Percentiles rank a stretch among this genome's conserved stretches.
Evolutionary conservation across 2,888 invertebrate species (phyloP).

Genomic region (Eugnorisma glareosa): DNA sequence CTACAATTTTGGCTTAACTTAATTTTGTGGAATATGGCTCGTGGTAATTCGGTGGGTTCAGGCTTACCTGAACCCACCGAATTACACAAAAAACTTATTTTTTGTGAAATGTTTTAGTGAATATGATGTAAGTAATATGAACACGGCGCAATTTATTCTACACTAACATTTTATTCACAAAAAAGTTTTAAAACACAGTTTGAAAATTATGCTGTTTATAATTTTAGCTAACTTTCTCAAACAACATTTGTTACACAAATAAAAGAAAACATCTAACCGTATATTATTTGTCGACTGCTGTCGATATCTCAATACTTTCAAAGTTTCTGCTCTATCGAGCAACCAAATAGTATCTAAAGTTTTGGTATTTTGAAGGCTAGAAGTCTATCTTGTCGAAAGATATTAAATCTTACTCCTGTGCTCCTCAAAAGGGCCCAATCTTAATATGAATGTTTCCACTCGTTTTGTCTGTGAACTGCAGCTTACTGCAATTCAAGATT

Average conservation of each 20-base stretch:
- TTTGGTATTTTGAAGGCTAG: neutral
- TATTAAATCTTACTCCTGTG: neutral
- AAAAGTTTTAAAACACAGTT: neutral
- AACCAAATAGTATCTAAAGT: neutral
- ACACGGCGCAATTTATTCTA: neutral
- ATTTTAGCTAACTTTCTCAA: constrained; percentile 7
- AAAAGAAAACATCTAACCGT: neutral
- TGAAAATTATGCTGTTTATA: neutral
- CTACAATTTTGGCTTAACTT: constrained; percentile 72
- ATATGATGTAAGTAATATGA: neutral
- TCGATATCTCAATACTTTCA: neutral
- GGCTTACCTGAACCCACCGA: no score
- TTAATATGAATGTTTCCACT: neutral
- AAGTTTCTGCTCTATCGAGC: neutral
- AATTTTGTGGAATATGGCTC: constrained; percentile 59
- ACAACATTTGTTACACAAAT: neutral
- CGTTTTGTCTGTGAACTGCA: neutral
- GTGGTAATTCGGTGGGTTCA: constrained; percentile 26
- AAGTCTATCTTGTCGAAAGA: neutral
- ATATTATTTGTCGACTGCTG: neutral
- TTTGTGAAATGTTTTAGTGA: constrained; percentile 14
- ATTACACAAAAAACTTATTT: no score
- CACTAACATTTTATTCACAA: neutral
- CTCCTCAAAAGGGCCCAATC: neutral
- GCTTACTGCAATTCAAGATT: neutral